phyloP scores from a whole-genome alignment of 2,797 vertebrate species.

The Dendrocincla tyrannina region DNA sequence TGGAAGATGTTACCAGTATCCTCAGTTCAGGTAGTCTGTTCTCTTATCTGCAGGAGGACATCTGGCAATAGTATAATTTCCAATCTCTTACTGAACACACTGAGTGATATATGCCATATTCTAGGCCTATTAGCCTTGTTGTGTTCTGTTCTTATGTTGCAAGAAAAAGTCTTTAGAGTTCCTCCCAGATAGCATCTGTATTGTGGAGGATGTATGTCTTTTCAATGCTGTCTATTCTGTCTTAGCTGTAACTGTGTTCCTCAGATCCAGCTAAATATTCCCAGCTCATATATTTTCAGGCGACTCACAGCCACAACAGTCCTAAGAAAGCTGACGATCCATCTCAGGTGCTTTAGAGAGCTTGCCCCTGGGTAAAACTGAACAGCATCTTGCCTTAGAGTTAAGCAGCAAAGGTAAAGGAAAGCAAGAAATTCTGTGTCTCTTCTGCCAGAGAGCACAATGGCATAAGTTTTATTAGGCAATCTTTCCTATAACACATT shows the following conservation, averaged over 20 bases:
- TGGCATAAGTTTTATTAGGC: not conserved
- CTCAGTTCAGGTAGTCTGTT: not conserved
- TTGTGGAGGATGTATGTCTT: not conserved
- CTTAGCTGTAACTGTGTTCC: not conserved
- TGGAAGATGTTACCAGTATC: not conserved
- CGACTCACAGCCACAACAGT: not conserved
- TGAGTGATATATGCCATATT: too few relatives aligned
- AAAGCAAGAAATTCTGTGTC: not conserved
- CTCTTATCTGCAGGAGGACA: rapidly evolving
- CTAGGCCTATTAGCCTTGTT: not conserved
- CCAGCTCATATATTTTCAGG: not conserved
- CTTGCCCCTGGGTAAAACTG: not conserved
- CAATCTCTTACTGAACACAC: not conserved
- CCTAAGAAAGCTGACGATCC: not conserved
- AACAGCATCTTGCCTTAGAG: not conserved
- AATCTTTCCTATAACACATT: not conserved
- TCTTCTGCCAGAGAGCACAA: not conserved
- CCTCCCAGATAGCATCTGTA: not conserved
- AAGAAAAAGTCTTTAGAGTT: not conserved
- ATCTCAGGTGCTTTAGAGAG: not conserved
- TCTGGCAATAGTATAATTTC: not conserved
- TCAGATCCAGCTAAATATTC: not conserved
- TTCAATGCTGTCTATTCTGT: not conserved
- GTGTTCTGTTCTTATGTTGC: not conserved
- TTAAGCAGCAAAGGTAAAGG: not conserved